Conservation (phyloP, 2,113 vertebrate species). For the Boleophthalmus pectinirostris region DNA sequence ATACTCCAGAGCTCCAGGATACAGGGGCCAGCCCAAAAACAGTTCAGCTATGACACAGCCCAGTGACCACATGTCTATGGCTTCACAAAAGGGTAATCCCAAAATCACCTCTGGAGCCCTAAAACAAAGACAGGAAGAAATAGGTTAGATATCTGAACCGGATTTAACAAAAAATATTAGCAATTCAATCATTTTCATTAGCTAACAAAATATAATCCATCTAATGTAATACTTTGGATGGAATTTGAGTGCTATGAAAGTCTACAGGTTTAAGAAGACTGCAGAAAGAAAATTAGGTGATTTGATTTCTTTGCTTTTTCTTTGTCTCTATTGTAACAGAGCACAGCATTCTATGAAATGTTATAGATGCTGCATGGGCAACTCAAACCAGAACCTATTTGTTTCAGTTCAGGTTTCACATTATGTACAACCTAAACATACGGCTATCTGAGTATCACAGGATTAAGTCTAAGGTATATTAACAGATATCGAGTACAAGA, state of each 20-base stretch:
- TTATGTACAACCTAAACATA: too few species aligned
- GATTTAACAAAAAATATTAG: background rate
- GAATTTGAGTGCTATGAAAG: too few species aligned
- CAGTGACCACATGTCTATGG: constrained; percentile 99
- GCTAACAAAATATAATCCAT: too few species aligned
- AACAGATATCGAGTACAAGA: background rate
- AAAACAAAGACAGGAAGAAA: constrained; percentile 47
- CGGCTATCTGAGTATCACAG: too few species aligned
- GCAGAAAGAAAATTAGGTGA: too few species aligned
- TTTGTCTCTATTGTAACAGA: too few species aligned
- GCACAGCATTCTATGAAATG: too few species aligned
- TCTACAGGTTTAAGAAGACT: background rate
- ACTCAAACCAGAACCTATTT: background rate
- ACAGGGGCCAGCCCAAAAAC: constrained; percentile 98
- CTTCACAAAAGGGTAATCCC: constrained; percentile 99
- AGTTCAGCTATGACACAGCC: constrained; percentile 99
- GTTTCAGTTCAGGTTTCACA: too few species aligned
- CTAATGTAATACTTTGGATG: too few species aligned
- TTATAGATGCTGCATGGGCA: background rate
- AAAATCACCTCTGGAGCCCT: constrained; percentile 99
- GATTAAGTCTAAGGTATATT: background rate
- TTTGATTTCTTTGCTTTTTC: too few species aligned
- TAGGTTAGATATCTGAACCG: background rate
- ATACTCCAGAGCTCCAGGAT: constrained; percentile 97
- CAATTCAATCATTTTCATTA: background rate